A percentile compares a stretch with the other conserved stretches of the same genome.
Evolutionary conservation across 2,797 vertebrate species (phyloP).

Genomic region (Sebastes umbrosus): DNA sequence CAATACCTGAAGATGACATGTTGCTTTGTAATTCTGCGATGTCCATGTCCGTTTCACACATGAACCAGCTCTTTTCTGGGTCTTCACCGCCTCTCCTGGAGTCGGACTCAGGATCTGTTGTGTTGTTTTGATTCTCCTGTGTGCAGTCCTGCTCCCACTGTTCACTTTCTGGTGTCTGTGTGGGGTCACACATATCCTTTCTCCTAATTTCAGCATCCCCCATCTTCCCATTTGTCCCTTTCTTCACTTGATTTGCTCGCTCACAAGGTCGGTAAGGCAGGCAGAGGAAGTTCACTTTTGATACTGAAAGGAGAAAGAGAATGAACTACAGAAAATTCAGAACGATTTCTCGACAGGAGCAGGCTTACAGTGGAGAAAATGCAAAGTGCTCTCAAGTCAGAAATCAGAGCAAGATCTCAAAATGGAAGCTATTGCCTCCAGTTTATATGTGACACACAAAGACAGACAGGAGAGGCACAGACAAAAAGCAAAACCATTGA

Average conservation of each 20-base stretch:
- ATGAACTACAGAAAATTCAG: constrained; percentile 7
- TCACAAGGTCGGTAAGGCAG: constrained; percentile 57
- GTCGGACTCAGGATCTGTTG: neutral
- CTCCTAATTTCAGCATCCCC: neutral
- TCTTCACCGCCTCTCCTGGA: neutral
- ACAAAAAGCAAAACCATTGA: constrained; percentile 15
- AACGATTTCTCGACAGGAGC: neutral
- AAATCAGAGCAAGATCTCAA: constrained; percentile 36
- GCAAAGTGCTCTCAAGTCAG: constrained; percentile 22
- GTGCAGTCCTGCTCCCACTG: constrained; percentile 37
- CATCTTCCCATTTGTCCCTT: neutral
- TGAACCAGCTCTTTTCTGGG: constrained; percentile 55
- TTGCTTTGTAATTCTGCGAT: constrained; percentile 43
- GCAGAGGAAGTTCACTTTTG: constrained; percentile 69
- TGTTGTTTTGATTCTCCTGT: neutral
- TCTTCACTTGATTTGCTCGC: neutral
- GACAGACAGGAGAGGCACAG: neutral
- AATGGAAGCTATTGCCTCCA: constrained; percentile 43
- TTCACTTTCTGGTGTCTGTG: neutral
- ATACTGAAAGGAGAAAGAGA: constrained; percentile 48
- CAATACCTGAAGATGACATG: constrained; percentile 67
- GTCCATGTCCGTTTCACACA: constrained; percentile 68
- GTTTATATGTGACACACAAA: constrained; percentile 44
- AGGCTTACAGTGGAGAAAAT: neutral
- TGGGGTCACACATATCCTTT: constrained; percentile 24